Percentiles rank a stretch among this genome's conserved stretches.
Evolutionary conservation across 2,113 vertebrate species (phyloP).

Genomic region (Megaceryle torquata): DNA sequence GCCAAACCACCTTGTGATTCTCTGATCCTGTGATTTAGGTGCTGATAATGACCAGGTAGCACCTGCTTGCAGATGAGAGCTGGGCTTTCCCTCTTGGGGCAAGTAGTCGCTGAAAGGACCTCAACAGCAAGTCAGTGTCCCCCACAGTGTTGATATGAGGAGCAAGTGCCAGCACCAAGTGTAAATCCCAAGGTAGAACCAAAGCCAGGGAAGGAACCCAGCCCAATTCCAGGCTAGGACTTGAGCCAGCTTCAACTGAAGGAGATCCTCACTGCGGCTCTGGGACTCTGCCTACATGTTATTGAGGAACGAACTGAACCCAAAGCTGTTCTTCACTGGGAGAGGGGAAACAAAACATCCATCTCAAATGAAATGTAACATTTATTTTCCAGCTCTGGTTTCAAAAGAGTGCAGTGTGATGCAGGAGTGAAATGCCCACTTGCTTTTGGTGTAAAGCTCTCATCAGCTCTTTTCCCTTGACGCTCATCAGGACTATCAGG

Average conservation of each 20-base stretch:
- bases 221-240: background rate
- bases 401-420: background rate
- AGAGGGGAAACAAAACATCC: background rate
- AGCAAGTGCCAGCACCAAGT: accelerated
- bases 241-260: accelerated
- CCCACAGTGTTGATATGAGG: background rate
- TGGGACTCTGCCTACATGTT: background rate
- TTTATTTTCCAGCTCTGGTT: background rate
- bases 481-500: background rate
- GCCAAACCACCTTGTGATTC: background rate
- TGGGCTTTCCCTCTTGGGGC: background rate
- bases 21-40: background rate
- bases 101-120: background rate
- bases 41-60: background rate
- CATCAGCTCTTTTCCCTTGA: background rate
- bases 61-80: background rate
- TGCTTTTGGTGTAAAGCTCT: background rate
- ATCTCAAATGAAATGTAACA: background rate
- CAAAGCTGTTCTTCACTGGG: background rate
- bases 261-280: background rate
- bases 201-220: background rate
- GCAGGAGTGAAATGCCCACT: background rate
- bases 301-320: background rate
- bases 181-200: background rate
- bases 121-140: background rate